Base-by-base conservation (phyloP, 2,113 vertebrate species). In the Ceyx cyanopectus region DNA sequence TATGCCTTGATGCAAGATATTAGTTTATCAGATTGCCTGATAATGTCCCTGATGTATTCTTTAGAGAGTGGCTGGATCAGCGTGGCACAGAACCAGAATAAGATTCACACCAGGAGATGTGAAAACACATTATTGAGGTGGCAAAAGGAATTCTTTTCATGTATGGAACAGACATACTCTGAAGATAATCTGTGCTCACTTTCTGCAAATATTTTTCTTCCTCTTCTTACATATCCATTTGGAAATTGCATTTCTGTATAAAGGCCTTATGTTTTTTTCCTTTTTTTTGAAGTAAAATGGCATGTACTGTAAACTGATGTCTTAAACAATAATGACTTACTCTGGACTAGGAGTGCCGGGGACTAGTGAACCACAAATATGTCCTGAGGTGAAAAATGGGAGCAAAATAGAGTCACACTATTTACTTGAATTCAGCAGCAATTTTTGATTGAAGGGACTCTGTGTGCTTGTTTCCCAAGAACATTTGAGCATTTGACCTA, bases 21-120 rank as follows among this genome's bases (percentile, higher is more conserved):
- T 37, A 0, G 0, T 7, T 80, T 89, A 81, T 85, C 57, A 78
- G 45, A 65, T 73, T 60, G 62, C 73, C 43, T 75, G 43, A 22
- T 81, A 81, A 85, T 34, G 43, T 94, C 87, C 76, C 85, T 88
- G 19, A 43, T 62, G 70, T 54, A 70, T 93, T 95, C 80, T 81
- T 92, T 91, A 90, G 65, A 68, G 48, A 51, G 51, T 16, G 0
- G 6, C 72, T 51, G 83, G 65, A 78, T 79, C 73, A 46, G 26
- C 1, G 4, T 77, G 83, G 30, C 85, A 66, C 27, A 56, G 63
- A 66, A 84, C 26, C 26, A 53, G 69, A 67, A 46, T 77, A 70
- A 74, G 46, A 68, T 70, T 92, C 87, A 58, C 82, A 80, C 76
- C 70, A 86, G 57, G 84, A 89, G 89, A 63, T 58, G 56, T 51